These are phyloP conservation scores for Triops cancriformis DNA, from an alignment of 1,140 invertebrate species.

Conservation along the genomic window DNA sequence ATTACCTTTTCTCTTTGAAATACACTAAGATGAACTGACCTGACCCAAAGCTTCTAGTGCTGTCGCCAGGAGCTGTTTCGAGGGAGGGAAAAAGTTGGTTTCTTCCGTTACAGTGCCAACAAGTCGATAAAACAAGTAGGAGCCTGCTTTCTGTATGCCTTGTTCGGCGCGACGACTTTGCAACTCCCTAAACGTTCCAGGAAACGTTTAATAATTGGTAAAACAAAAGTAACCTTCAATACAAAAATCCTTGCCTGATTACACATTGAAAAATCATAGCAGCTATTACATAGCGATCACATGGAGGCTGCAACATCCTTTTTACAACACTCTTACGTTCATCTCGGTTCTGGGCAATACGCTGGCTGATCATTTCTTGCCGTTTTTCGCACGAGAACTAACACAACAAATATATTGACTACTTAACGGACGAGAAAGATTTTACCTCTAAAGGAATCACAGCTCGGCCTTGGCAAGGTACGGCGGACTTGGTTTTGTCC, in stretches of 20 bases:
- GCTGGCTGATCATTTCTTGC: not conserved
- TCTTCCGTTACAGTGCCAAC: conserved; percentile 57
- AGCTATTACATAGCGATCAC: not conserved
- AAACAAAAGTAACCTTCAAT: not conserved
- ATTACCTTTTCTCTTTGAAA: too few species aligned
- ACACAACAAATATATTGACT: not conserved
- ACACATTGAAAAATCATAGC: not conserved
- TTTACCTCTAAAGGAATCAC: conserved; percentile 50
- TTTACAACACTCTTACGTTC: not conserved
- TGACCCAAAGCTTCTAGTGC: conserved; percentile 62
- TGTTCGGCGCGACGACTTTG: conserved; percentile 28
- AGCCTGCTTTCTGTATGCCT: conserved; percentile 49
- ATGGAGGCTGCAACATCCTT: not conserved
- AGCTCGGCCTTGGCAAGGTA: conserved; percentile 55
- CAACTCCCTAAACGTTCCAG: not conserved
- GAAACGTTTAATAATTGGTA: not conserved
- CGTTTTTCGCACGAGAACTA: not conserved
- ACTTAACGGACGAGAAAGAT: not conserved
- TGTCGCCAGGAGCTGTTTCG: conserved; percentile 59
- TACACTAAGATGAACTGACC: conserved; percentile 35
- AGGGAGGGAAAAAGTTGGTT: conserved; percentile 57
- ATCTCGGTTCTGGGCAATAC: not conserved
- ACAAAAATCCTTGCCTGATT: not conserved
- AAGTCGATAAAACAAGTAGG: conserved; percentile 63
- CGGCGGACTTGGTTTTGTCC: conserved; percentile 40